Conservation (phyloP, 2,113 vertebrate genomes). For the Neopipo cinnamomea region DNA sequence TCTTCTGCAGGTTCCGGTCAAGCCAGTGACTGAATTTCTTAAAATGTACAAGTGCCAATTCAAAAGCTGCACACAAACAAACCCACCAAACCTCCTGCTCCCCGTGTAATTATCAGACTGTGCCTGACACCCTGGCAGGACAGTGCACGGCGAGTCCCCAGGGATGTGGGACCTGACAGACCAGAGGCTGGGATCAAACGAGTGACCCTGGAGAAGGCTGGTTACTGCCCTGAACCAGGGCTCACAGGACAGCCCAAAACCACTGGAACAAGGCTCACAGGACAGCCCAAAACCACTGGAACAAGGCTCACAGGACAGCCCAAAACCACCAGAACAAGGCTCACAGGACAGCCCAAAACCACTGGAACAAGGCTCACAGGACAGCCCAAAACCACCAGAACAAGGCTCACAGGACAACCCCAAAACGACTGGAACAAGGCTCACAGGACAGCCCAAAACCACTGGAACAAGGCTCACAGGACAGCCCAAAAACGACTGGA, state of each 20-base stretch:
- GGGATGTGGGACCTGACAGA: not conserved
- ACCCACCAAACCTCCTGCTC: not conserved
- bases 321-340: not conserved
- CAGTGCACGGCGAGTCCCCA: not conserved
- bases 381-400: not conserved
- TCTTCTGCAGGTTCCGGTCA: not conserved
- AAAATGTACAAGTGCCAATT: not conserved
- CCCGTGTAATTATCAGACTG: not conserved
- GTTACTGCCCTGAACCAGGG: not conserved
- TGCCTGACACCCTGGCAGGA: not conserved
- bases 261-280: not conserved
- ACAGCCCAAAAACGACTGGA: not conserved
- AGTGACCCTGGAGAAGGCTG: not conserved
- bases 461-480: not conserved
- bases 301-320: not conserved
- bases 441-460: not conserved
- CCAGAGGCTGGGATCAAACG: not conserved
- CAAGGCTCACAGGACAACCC: not conserved
- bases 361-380: not conserved
- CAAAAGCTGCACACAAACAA: not conserved
- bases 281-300: not conserved
- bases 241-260: not conserved
- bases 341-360: not conserved
- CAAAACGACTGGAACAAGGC: not conserved
- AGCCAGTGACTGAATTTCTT: not conserved